Evolutionary conservation across 2,888 invertebrate genomes (phyloP), one percentile per base, ranked within the genome.

Genomic region (Nasonovia ribisnigri): DNA sequence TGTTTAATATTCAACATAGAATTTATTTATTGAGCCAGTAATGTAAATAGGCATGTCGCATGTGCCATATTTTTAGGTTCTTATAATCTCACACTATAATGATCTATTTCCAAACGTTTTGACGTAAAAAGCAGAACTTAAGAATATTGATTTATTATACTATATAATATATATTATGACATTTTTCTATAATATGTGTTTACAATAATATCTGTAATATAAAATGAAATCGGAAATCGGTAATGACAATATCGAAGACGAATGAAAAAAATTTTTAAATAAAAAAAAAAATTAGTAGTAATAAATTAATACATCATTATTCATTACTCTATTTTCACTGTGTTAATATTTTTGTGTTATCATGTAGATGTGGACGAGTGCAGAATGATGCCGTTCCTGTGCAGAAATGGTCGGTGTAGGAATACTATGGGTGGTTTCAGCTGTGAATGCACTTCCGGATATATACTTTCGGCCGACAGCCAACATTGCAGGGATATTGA

Each of bases 391-490:
- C 97, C 98, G 90, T 97, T 97, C 96, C 97, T 98, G 94, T 99
- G 99, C 95, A 97, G 98, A 95, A 98, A 98, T 95, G 98, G 98
- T 1, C 96, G 98, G 91, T 98, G 98, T 95, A 97, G 97, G 95
- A 98, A 98, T 96, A 97, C 97, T 1, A 96, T 97, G 94, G 98
- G 98, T 57, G 97, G 97, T 43, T 98, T 97, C 96, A 96, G 96
- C 94, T 98, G 98, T 96, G 98, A 98, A 95, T 98, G 98, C 96
- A 97, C 97, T 13, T 96, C 97, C 43, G 98, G 98, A 0, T 98
- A 98, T 95, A 96, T 97, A 48, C 96, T 98, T 11, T 97, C 97
- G 0, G 96, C 96, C 3, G 98, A 98, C 96, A 97, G 97, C 6
- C 97, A 97, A 95, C 97, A 98, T 95, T 98, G 98, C 95, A 96